Base-by-base conservation (phyloP, 2,113 vertebrate genomes). In the Haplochromis burtoni region DNA sequence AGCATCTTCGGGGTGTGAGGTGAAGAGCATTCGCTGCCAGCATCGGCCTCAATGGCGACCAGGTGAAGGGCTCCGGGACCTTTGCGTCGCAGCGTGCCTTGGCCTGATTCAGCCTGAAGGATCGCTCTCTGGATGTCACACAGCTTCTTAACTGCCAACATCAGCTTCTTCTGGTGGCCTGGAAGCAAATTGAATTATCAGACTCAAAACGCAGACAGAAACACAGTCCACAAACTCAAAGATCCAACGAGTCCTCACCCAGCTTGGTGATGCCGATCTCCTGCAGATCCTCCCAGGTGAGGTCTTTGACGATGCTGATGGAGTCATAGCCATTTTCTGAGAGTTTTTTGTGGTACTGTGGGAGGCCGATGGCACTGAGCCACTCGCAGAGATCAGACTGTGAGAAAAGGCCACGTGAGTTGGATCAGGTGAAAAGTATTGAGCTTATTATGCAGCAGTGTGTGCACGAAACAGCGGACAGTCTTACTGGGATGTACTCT, bases 91-190 rank as follows among this genome's bases (percentile, higher is more conserved):
- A 97, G 92, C 1, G 97, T 96, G 9, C 95, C 97, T 1, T 95
- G 94, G 8, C 93, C 94, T 0, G 89, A 90, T 10, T 98, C 97
- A 0, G 96, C 94, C 91, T 97, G 97, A 21, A 95, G 96, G 10
- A 96, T 84, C 8, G 96, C 97, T 87, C 97, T 96, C 79, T 97
- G 97, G 38, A 99, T 96, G 87, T 99, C 99, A 5, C 96, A 96
- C 86, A 99, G 95, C 93, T 97, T 97, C 95, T 96, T 98, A 83
- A 99, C 98, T 0, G 98, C 98, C 91, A 99, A 83, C 97, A 99
- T 98, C 78, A 99, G 96, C 96, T 99, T 99, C 96, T 99, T 99
- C 95, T 99, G 98, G 90, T 99, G 98, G 5, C 98, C 98, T 99
- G 93, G 8, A 66, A 54, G 42, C 13, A 63, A 76, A 42, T 1